Evolutionary conservation across 2,888 invertebrate genomes (phyloP).

Genomic region (Phalangium opilio): DNA sequence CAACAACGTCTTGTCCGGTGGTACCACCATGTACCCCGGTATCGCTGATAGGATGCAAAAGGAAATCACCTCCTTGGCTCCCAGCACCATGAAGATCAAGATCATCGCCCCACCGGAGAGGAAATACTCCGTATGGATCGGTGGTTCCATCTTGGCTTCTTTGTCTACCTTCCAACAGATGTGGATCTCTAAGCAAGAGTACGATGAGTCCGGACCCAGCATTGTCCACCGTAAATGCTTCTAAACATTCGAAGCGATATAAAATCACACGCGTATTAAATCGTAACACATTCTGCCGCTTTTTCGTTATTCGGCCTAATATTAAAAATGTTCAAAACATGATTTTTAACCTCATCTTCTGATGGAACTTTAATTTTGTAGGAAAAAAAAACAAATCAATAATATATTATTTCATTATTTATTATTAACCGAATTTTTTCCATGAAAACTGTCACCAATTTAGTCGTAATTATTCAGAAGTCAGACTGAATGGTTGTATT

Average conservation of each 20-base stretch:
- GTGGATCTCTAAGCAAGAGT: constrained; percentile 95
- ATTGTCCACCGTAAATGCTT: constrained; percentile 95
- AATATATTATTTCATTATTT: too few relatives aligned
- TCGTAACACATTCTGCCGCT: too few relatives aligned
- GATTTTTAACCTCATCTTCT: too few relatives aligned
- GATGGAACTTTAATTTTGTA: too few relatives aligned
- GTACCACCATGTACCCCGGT: constrained; percentile 93
- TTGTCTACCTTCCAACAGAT: constrained; percentile 78
- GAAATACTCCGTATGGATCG: constrained; percentile 97
- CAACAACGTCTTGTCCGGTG: constrained; percentile 54
- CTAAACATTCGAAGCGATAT: constrained; percentile 37
- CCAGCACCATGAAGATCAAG: constrained; percentile 46
- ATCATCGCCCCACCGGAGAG: constrained; percentile 83
- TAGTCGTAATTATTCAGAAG: too few relatives aligned
- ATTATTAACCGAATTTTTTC: too few relatives aligned
- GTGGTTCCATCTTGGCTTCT: constrained; percentile 87
- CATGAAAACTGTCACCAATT: too few relatives aligned
- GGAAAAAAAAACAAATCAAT: too few relatives aligned
- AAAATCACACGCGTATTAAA: too few relatives aligned
- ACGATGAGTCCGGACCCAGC: constrained; percentile 87
- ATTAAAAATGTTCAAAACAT: too few relatives aligned
- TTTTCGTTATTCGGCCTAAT: too few relatives aligned
- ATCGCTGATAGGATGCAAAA: constrained; percentile 96
- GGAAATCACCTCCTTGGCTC: constrained; percentile 73
- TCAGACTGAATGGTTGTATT: too few relatives aligned